Evolutionary conservation across 1,140 invertebrate species (phyloP).

Genomic region (Sycobia sp.): DNA sequence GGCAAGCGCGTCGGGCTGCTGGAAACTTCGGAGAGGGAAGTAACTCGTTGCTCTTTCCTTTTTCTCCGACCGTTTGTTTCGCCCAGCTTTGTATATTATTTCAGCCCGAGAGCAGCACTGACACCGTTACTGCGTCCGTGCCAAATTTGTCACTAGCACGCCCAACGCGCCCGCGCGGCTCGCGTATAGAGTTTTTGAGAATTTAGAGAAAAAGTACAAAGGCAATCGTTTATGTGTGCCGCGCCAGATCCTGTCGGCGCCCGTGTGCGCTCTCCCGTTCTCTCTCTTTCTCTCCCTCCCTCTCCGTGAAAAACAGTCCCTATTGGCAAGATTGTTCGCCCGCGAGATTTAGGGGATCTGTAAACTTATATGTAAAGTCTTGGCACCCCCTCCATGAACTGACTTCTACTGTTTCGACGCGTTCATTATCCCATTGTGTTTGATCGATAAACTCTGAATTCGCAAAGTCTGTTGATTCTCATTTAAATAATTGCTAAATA

Average conservation of each 20-base stretch:
- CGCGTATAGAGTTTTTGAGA: constrained; percentile 2
- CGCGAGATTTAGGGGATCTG: constrained; percentile 4
- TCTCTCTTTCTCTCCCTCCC: too few relatives aligned
- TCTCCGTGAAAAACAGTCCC: constrained; percentile 21
- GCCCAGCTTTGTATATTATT: constrained; percentile 27
- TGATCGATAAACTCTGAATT: too few relatives aligned
- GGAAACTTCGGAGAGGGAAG: constrained; percentile 19
- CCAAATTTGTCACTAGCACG: constrained; percentile 29
- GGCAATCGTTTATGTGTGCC: constrained; percentile 28
- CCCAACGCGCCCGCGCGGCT: too few relatives aligned
- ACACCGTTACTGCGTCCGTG: constrained; percentile 16
- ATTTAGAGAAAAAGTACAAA: constrained; percentile 26
- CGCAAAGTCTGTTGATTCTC: too few relatives aligned
- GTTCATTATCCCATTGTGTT: too few relatives aligned
- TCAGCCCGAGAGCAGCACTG: background rate
- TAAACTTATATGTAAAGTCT: too few relatives aligned
- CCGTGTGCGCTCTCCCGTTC: too few relatives aligned
- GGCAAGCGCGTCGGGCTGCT: too few relatives aligned
- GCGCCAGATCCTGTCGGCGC: too few relatives aligned
- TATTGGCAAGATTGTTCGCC: constrained; percentile 17
- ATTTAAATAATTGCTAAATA: too few relatives aligned
- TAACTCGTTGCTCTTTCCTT: constrained; percentile 23
- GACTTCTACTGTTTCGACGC: too few relatives aligned
- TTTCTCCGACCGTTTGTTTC: constrained; percentile 22
- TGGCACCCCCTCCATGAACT: too few relatives aligned